phyloP scores from a whole-genome alignment of 1,140 invertebrate genomes.

The Sarcophaga bullata region DNA sequence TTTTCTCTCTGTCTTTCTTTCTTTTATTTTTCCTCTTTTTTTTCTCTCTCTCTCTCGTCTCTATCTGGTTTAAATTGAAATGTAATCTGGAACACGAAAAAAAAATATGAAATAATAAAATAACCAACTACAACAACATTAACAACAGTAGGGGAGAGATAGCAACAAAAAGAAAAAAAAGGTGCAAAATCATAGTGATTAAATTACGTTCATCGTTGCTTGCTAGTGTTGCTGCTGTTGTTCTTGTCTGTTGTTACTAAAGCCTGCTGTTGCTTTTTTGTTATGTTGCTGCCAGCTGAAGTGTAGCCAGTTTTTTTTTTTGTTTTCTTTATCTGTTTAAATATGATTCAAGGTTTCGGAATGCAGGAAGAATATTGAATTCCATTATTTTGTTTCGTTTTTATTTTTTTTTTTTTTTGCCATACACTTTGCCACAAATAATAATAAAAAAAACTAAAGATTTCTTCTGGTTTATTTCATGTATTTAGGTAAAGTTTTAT shows the following conservation, averaged over 20 bases:
- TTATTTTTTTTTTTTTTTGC: conserved; percentile 5
- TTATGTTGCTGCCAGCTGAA: not conserved
- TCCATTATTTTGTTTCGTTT: conserved; percentile 46
- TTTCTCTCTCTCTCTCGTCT: not conserved
- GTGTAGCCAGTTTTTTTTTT: not conserved
- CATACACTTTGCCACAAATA: not conserved
- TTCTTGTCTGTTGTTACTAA: conserved; percentile 12
- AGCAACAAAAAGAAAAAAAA: conserved; percentile 1
- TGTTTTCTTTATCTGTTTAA: not conserved
- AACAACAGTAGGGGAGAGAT: not conserved
- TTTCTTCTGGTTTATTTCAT: no score
- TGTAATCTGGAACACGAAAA: conserved; percentile 26
- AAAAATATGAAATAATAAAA: not conserved
- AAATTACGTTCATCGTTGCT: not conserved
- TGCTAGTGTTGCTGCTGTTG: not conserved
- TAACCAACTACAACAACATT: not conserved
- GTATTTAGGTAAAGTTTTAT: no score
- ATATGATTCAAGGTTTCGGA: conserved; percentile 65
- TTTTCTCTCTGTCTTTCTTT: not conserved
- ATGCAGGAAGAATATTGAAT: conserved; percentile 65
- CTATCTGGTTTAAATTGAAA: conserved; percentile 27
- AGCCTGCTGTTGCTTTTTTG: not conserved
- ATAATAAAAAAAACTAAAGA: not conserved
- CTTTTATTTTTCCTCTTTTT: not conserved
- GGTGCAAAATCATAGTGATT: conserved; percentile 38